Conservation (phyloP, 37 sponge, comb jelly and placozoan species). For the Cladorhizidae sp. region DNA sequence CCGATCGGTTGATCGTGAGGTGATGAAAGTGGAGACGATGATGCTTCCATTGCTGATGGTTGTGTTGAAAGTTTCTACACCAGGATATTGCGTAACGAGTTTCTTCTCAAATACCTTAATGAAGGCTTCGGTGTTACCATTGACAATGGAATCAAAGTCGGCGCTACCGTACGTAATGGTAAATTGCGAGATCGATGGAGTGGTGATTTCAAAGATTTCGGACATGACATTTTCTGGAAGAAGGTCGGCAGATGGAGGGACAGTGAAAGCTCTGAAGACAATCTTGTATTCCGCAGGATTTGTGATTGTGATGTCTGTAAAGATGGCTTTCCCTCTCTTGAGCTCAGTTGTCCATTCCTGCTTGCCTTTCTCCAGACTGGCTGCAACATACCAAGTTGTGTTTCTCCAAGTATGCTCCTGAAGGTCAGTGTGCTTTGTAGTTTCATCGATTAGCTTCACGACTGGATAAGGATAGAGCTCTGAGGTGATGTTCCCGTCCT, state of each 20-base stretch:
- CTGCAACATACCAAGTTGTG: constrained; percentile 52
- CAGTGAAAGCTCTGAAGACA: constrained; percentile 29
- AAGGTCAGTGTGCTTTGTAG: constrained; percentile 2
- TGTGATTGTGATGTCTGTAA: constrained; percentile 25
- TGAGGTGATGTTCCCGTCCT: constrained; percentile 41
- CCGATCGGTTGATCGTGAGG: constrained; percentile 7
- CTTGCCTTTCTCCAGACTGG: background rate
- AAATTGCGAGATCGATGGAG: constrained; percentile 13
- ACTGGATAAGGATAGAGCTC: constrained; percentile 40
- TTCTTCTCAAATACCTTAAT: constrained; percentile 1
- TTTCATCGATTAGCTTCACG: constrained; percentile 47
- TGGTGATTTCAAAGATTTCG: constrained; percentile 6
- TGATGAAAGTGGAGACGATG: constrained; percentile 30
- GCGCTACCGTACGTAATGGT: constrained; percentile 33
- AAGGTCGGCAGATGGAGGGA: constrained; percentile 15
- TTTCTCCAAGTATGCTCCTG: constrained; percentile 72
- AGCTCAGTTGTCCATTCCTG: constrained; percentile 31
- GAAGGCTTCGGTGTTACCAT: constrained; percentile 6
- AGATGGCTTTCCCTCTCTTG: constrained; percentile 34
- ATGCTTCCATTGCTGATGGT: constrained; percentile 47
- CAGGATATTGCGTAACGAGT: constrained; percentile 4
- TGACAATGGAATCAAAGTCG: constrained; percentile 16
- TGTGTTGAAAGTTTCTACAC: constrained; percentile 15
- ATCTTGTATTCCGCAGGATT: constrained; percentile 25
- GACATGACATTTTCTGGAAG: background rate